Percentiles rank a stretch among this genome's conserved stretches.
Evolutionary conservation across 2,113 vertebrate genomes (phyloP).

Genomic region (Vireo altiloquus): DNA sequence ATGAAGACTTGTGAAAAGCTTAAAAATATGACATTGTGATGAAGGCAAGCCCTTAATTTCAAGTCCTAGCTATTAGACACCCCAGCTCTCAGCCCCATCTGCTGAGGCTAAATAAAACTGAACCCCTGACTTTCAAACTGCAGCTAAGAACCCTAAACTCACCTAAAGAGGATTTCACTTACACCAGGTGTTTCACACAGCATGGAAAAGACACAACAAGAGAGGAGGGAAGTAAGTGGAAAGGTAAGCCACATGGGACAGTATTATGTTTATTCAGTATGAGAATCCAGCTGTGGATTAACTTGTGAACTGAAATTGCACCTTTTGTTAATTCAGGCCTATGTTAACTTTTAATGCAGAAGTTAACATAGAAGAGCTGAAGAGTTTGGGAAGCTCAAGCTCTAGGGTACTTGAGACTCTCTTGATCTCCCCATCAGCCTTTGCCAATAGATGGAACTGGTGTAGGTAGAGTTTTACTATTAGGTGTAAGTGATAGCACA

Average conservation of each 20-base stretch:
- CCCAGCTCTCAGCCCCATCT: not conserved
- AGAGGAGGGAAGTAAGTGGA: not conserved
- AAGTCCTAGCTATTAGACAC: not conserved
- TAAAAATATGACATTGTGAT: accelerated
- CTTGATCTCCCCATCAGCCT: not conserved
- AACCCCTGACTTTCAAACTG: not conserved
- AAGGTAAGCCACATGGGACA: not conserved
- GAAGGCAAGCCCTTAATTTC: not conserved
- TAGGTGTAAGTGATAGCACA: not conserved
- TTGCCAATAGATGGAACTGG: not conserved
- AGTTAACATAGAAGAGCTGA: not conserved
- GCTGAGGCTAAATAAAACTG: not conserved
- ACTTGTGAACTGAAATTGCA: not conserved
- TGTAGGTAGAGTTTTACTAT: not conserved
- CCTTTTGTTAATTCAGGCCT: not conserved
- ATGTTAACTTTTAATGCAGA: too few species aligned
- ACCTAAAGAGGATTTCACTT: not conserved
- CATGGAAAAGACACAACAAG: not conserved
- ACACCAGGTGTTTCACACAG: not conserved
- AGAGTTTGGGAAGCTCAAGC: not conserved
- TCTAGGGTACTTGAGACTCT: not conserved
- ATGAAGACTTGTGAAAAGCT: not conserved
- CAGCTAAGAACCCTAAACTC: not conserved
- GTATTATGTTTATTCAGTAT: not conserved
- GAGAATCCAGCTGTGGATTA: not conserved